Base-by-base conservation (phyloP, 2,888 invertebrate species). In the Lamproptera curius region DNA sequence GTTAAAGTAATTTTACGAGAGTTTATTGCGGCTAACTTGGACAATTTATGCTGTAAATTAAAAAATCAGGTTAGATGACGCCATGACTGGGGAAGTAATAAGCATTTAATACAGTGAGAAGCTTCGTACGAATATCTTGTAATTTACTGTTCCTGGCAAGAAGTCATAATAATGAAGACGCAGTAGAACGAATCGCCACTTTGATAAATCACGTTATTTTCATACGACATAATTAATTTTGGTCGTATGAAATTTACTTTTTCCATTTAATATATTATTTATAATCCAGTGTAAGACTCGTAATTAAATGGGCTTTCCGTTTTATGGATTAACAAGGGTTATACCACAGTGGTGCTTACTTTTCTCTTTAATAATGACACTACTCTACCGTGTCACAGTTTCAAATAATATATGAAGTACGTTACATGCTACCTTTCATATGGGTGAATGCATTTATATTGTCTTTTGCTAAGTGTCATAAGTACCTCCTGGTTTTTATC, bases 51-150 rank as follows among this genome's bases (percentile, higher is more conserved):
- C n/a, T n/a, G n/a, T n/a, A n/a, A n/a, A n/a, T n/a, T n/a, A n/a
- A n/a, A n/a, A n/a, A n/a, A n/a, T n/a, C n/a, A n/a, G n/a, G n/a
- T n/a, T n/a, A n/a, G n/a, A n/a, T n/a, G 20, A 20, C 6, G 20
- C 6, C 4, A 3, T 6, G 20, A 5, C 20, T 20, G 3, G 20
- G 4, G 20, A 20, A 20, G 20, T 10, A 28, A 20, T 38, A 35
- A 35, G 41, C 37, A 47, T 55, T 56, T 56, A 53, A 55, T 53
- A 56, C 51, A 58, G 62, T 63, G 63, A 65, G 62, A 59, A 49
- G 52, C 60, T 63, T 67, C 65, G 64, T 70, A 66, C 55, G 64
- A 55, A 57, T 62, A 62, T 55, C 56, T 50, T 42, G 55, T 55
- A 56, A 54, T 50, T 55, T 50, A 2, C 50, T 52, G 49, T 50